Percentiles rank a stretch among this genome's conserved stretches.
Conservation (phyloP, 2,888 invertebrate species). For the Yponomeuta malinellus region DNA sequence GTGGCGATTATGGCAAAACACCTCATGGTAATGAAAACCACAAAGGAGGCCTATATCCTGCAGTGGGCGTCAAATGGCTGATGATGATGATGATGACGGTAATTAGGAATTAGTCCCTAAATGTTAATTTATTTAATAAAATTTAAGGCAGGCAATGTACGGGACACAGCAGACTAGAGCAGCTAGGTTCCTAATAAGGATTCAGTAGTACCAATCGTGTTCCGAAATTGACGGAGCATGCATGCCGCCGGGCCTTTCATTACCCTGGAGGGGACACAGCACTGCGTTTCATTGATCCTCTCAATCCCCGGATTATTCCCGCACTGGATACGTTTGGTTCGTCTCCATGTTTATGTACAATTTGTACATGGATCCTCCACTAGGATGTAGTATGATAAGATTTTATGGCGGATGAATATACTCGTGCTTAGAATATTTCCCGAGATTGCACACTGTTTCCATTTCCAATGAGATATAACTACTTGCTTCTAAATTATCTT, state of each 20-base stretch:
- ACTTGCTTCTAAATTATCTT: too few species aligned
- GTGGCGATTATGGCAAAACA: too few species aligned
- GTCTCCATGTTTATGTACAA: not conserved
- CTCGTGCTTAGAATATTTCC: too few species aligned
- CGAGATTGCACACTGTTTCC: not conserved
- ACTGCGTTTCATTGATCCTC: conserved; percentile 37
- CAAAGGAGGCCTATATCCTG: too few species aligned
- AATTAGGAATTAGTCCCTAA: too few species aligned
- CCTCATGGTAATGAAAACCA: too few species aligned
- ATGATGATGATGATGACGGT: too few species aligned
- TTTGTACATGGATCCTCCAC: too few species aligned
- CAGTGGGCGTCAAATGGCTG: too few species aligned
- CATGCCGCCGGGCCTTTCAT: conserved; percentile 13
- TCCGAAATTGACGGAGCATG: not conserved
- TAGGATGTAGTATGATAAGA: too few species aligned
- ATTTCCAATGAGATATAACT: not conserved
- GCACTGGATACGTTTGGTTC: not conserved
- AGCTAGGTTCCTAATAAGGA: not conserved
- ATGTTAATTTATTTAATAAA: too few species aligned
- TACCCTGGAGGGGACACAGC: conserved; percentile 30
- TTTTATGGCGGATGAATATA: too few species aligned
- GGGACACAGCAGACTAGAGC: not conserved
- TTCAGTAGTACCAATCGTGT: conserved; percentile 16
- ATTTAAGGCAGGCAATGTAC: not conserved
- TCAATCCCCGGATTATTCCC: conserved; percentile 9